Evolutionary conservation across 2,888 invertebrate genomes (phyloP).

Genomic region (Drosophila lacicola): DNA sequence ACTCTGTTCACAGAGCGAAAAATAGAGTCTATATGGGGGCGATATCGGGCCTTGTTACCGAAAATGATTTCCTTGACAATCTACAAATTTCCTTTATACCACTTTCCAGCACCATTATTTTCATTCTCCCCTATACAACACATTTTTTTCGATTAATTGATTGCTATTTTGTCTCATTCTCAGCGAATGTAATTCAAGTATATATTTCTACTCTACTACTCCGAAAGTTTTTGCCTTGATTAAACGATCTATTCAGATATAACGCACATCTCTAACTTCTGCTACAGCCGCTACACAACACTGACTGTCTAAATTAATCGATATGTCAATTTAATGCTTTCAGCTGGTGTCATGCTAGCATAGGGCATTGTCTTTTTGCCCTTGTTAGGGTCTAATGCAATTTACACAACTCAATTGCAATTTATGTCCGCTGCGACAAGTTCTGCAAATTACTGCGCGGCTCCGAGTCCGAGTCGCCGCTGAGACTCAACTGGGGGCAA

Average conservation of each 20-base stretch:
- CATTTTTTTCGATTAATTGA: no score
- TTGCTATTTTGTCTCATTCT: no score
- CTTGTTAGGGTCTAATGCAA: constrained; percentile 39
- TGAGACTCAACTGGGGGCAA: constrained; percentile 1
- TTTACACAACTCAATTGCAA: constrained; percentile 41
- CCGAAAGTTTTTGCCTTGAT: not conserved
- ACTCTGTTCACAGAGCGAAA: not conserved
- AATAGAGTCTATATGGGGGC: not conserved
- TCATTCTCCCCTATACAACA: no score
- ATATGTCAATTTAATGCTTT: not conserved
- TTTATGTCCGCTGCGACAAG: constrained; percentile 28
- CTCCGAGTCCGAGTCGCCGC: constrained; percentile 8
- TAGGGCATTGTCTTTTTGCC: constrained; percentile 33
- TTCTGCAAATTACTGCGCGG: constrained; percentile 19
- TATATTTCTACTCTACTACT: no score
- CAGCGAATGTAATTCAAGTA: no score
- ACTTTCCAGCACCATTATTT: no score
- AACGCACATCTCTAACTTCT: not conserved
- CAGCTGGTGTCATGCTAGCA: constrained; percentile 16
- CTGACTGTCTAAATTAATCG: constrained; percentile 5
- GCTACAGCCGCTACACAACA: not conserved
- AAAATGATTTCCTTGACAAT: no score
- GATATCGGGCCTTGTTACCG: not conserved
- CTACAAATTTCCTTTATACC: no score
- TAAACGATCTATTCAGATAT: not conserved